Base-by-base conservation (phyloP, 64 coral and sea anemone species). In the Stylophora pistillata region DNA sequence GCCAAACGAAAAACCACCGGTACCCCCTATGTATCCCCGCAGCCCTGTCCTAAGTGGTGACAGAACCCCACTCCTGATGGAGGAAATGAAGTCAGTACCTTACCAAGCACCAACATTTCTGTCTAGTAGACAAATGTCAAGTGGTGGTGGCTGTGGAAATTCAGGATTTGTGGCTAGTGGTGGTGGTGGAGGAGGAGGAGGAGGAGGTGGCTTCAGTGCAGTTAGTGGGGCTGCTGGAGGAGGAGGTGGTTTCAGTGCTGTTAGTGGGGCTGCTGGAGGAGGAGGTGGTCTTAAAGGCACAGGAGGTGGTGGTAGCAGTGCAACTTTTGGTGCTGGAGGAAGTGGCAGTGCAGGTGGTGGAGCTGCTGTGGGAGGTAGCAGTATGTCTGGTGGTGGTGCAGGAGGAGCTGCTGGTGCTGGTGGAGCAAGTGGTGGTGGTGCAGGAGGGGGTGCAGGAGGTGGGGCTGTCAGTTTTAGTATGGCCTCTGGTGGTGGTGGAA, bases 1-100 rank as follows among this genome's bases (percentile, higher is more conserved):
- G 20, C 91, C 95, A 26, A 97, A 97, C 32, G 95, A 97, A 64
- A 97, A 97, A 66, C 95, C 95, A 15, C 94, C 94, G 41, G 55
- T 96, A 1, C 94, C 94, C 0, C 94, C 91, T 23, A 81, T 88
- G 13, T 96, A 93, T 69, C 69, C 91, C 13, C 83, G 81, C 55
- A 96, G 87, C 72, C 91, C 94, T 72, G 89, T 93, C 58, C 74
- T 88, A 31, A 85, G 91, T 55, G 87, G 91, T 70, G 91, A 90
- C 20, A 96, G 76, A 20, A 93, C 91, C 53, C 94, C 94, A 53
- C 78, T 93, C 26, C 73, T 96, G 57, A 84, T 76, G 23, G 87
- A 72, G 57, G 94, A 91, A 70, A 81, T 77, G 71, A 82, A 88
- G 5, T 77, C 91, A 10, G 87, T 93, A n/a, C 72, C 87, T 66